phyloP scores from a whole-genome alignment of 2,888 invertebrate species.

The Arrhopalites spinosus region DNA sequence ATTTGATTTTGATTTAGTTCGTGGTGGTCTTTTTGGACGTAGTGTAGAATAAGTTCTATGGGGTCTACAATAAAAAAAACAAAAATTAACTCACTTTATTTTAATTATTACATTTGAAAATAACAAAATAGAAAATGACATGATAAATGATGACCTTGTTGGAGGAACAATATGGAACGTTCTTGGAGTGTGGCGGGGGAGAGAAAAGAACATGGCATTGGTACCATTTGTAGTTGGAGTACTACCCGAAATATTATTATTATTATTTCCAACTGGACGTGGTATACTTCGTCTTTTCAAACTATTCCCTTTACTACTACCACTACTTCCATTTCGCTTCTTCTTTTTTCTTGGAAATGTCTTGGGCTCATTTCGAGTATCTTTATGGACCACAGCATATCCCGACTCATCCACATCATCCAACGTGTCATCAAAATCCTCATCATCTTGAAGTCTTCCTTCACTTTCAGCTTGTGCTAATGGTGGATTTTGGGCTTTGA shows the following conservation, averaged over 20 bases:
- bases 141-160: no score
- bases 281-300: slow-evolving; percentile 42
- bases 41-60: slow-evolving; percentile 53
- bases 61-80: no score
- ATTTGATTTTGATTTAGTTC: slow-evolving; percentile 39
- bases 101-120: no score
- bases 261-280: slow-evolving; percentile 32
- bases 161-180: slow-evolving; percentile 53
- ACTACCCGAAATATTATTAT: slow-evolving; percentile 35
- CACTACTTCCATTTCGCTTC: slow-evolving; percentile 28
- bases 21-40: slow-evolving; percentile 54
- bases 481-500: slow-evolving; percentile 5
- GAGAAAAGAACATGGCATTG: slow-evolving; percentile 46
- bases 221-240: neutral
- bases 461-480: slow-evolving; percentile 37
- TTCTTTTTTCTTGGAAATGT: slow-evolving; percentile 51
- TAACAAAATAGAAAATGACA: no score
- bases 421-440: slow-evolving; percentile 35
- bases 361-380: slow-evolving; percentile 33
- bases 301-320: slow-evolving; percentile 41
- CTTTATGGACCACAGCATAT: slow-evolving; percentile 53
- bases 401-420: slow-evolving; percentile 55
- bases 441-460: slow-evolving; percentile 30
- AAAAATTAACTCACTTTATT: no score
- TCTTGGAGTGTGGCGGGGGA: slow-evolving; percentile 49